Evolutionary conservation across 1,140 invertebrate species (phyloP).

Genomic region (Atta colombica): DNA sequence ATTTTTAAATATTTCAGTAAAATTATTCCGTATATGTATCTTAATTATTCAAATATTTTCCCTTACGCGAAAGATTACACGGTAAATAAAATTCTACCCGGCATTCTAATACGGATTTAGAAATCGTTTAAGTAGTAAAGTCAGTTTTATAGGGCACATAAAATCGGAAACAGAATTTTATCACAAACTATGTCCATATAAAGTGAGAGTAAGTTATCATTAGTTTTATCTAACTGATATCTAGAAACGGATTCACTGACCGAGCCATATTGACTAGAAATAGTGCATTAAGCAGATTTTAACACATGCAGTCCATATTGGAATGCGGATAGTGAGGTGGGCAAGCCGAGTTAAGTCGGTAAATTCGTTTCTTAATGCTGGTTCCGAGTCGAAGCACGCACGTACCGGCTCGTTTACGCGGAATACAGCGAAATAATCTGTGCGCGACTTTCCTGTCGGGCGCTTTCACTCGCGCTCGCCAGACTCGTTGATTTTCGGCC

Average conservation of each 20-base stretch:
- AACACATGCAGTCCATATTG: background rate
- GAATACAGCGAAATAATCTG: constrained; percentile 52
- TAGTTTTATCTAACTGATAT: background rate
- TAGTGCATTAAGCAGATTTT: constrained; percentile 9
- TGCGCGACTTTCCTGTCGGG: constrained; percentile 64
- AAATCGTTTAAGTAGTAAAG: background rate
- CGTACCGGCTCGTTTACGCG: constrained; percentile 64
- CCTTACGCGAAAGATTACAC: background rate
- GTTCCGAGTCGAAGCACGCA: constrained; percentile 66
- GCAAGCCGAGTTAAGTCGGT: background rate
- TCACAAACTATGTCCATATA: background rate
- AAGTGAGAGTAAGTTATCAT: background rate
- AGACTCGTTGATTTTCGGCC: constrained; percentile 20
- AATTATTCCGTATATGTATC: background rate
- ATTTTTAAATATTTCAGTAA: no score
- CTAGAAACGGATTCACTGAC: background rate
- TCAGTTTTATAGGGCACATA: background rate
- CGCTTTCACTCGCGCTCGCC: constrained; percentile 66
- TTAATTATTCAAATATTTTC: background rate
- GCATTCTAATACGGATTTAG: background rate
- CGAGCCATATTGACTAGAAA: background rate
- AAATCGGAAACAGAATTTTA: background rate
- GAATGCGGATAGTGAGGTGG: background rate
- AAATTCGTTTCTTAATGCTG: constrained; percentile 23
- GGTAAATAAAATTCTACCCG: background rate